Evolutionary conservation across 2,888 invertebrate genomes (phyloP).

Genomic region (Torymus auratus): DNA sequence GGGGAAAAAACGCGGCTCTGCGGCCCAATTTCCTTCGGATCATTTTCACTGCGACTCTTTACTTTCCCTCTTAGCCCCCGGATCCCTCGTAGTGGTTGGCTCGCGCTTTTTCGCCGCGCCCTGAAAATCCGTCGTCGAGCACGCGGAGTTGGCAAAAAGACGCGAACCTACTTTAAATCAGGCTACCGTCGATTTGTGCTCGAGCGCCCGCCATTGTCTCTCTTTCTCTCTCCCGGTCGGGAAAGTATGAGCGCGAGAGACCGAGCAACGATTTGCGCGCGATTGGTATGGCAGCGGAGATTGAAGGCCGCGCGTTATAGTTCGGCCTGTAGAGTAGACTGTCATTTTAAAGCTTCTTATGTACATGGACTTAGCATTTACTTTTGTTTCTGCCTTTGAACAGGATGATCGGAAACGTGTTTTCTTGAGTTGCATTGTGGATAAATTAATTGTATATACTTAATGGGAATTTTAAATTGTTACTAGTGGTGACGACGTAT

Average conservation of each 20-base stretch:
- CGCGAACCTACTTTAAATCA: constrained; percentile 65
- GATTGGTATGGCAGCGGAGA: neutral
- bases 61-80: constrained; percentile 31
- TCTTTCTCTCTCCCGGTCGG: constrained; percentile 17
- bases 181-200: constrained; percentile 67
- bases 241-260: constrained; percentile 51
- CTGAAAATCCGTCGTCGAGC: neutral
- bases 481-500: too few relatives aligned
- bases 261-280: neutral
- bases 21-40: neutral
- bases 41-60: too few relatives aligned
- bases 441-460: too few relatives aligned
- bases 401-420: too few relatives aligned
- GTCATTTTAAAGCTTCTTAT: too few relatives aligned
- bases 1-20: neutral
- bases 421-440: too few relatives aligned
- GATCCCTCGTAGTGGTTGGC: too few relatives aligned
- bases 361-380: too few relatives aligned
- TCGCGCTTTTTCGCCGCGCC: constrained; percentile 3
- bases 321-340: too few relatives aligned
- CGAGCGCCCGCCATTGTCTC: constrained; percentile 60
- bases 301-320: too few relatives aligned
- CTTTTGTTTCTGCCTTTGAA: too few relatives aligned
- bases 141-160: constrained; percentile 21
- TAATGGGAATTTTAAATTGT: too few relatives aligned